Conservation (phyloP, 2,888 invertebrate species). For the Erynnis tages region DNA sequence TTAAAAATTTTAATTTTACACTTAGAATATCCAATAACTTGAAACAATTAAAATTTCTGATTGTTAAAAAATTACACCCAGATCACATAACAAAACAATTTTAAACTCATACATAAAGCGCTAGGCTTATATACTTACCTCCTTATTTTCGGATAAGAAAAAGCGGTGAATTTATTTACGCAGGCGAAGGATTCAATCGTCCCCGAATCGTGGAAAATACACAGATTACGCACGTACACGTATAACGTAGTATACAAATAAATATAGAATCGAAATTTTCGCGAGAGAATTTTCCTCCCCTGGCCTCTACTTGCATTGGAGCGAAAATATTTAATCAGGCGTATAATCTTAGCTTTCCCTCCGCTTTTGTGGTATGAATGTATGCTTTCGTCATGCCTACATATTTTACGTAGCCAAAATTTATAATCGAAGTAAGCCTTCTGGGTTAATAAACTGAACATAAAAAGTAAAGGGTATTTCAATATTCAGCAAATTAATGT, state of each 20-base stretch:
- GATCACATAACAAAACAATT: too few species aligned
- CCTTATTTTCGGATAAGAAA: slow-evolving; percentile 5
- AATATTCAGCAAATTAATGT: too few species aligned
- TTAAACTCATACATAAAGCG: not conserved
- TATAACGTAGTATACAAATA: slow-evolving; percentile 40
- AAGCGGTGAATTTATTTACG: slow-evolving; percentile 13
- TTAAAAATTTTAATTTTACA: too few species aligned
- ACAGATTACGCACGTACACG: slow-evolving; percentile 30
- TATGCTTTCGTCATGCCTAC: slow-evolving; percentile 47
- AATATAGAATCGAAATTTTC: slow-evolving; percentile 41
- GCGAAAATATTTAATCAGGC: slow-evolving; percentile 80
- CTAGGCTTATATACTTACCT: not conserved
- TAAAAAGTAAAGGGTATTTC: not conserved
- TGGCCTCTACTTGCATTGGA: slow-evolving; percentile 74
- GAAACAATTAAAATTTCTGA: too few species aligned
- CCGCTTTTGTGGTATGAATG: slow-evolving; percentile 63
- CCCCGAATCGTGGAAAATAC: slow-evolving; percentile 19
- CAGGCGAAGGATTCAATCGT: slow-evolving; percentile 20
- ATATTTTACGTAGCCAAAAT: slow-evolving; percentile 32
- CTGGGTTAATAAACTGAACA: not conserved
- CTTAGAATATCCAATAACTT: too few species aligned
- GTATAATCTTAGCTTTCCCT: slow-evolving; percentile 73
- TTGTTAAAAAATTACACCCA: too few species aligned
- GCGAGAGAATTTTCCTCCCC: slow-evolving; percentile 51
- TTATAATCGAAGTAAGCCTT: slow-evolving; percentile 15